Evolutionary conservation across 64 coral and sea anemone genomes (phyloP), one percentile per base, ranked within the genome.

Genomic region (Montipora capricornis): DNA sequence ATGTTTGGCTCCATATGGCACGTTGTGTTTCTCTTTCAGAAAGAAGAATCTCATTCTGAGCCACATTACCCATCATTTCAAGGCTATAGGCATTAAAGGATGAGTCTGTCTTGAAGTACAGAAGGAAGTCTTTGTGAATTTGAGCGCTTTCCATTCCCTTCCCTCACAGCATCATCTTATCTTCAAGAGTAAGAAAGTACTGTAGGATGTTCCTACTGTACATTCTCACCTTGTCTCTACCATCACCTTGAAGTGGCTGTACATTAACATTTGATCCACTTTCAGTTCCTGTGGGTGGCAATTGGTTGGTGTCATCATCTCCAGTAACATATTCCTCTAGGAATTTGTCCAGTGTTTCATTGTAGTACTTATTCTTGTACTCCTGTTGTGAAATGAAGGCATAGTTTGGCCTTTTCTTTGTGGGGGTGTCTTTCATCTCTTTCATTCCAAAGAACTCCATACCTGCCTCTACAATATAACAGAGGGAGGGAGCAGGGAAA

Each of bases 171-270:
- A 89, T 89, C 70, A 11, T 29, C 24, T 89, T 77, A 89, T 89
- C 89, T 62, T 91, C 89, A 1, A 91, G 47, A 20, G 79, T 76
- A 91, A 91, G 79, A 44, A 52, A 91, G 78, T 81, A 91, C 45
- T 91, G 78, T 8, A 91, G 78, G 44, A 91, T 73, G 26, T 91
- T 91, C 49, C 78, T 70, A 16, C 89, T 81, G 77, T 91, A 91
- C 3, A 50, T 80, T 78, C 50, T 89, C 8, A 89, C 19, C 7
- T 60, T 50, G 26, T 89, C 87, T 89, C 61, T 64, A 64, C 61
- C 61, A 64, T 64, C 61, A 64, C 61, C 61, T 64, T 64, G 61
- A 64, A 64, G 61, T 64, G 61, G 61, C 61, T 64, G 61, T 64
- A 13, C 61, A 64, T 64, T 64, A 64, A 64, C 61, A 64, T 64